Evolutionary conservation across 2,113 vertebrate species (phyloP), one percentile per base, ranked within the genome.

Genomic region (Apteryx mantelli): DNA sequence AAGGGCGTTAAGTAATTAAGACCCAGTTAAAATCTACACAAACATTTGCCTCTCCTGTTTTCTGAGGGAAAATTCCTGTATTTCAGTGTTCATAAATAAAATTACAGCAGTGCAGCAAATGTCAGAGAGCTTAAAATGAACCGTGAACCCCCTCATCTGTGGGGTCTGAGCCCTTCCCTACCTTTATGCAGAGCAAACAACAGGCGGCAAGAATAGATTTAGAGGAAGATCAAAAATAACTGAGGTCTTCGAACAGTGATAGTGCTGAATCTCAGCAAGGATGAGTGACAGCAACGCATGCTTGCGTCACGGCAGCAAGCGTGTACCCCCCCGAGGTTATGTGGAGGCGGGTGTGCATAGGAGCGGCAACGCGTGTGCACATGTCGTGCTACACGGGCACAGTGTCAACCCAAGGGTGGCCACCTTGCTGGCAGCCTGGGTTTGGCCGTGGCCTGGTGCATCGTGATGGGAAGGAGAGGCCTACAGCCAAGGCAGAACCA

Each of bases 361-460:
- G 56, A 60, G 30, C 9, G 19, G 17, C 30, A 17, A 56, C 14
- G 15, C 8, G 13, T 56, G 44, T 46, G 46, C 46, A 48, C 18
- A 19, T 48, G 19, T 48, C 18, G 7, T 48, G 18, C 46, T 48
- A 60, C 56, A 20, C 13, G 30, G 15, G 10, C 56, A 60, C 56
- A 60, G 32, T 34, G 56, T 34, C 56, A 32, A 58, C 9, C 30
- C 56, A 32, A 58, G 56, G 16, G 56, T 32, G 30, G 8, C 56
- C 28, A 30, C 55, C 30, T 34, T 60, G 56, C 32, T 32, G 11
- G 10, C 11, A 10, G 30, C 30, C 56, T 60, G 56, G 56, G 9
- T 32, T 32, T 18, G 56, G 28, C 70, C 11, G 4, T 1, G 5
- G 20, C 4, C 38, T n/a, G 7, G 1, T 34, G 11, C 22, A 0